Conservation (phyloP, 2,888 invertebrate species). For the Sthenelais limicola region DNA sequence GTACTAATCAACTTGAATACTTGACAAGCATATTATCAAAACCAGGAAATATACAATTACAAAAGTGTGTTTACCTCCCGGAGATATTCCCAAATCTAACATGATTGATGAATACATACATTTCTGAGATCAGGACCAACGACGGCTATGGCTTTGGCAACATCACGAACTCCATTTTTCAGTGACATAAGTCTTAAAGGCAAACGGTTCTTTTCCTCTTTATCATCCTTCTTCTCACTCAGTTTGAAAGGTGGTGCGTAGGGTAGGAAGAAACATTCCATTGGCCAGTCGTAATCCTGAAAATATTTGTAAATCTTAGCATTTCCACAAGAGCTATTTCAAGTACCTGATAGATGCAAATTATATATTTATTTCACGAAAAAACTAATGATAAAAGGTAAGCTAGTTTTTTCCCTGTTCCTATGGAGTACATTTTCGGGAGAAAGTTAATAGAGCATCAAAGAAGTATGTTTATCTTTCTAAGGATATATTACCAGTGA, state of each 20-base stretch:
- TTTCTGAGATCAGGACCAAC: constrained; percentile 71
- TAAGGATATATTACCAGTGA: too few relatives aligned
- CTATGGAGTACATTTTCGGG: too few relatives aligned
- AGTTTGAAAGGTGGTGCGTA: constrained; percentile 66
- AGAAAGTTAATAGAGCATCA: too few relatives aligned
- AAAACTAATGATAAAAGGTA: too few relatives aligned
- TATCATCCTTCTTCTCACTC: constrained; percentile 23
- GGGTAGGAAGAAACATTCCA: constrained; percentile 70
- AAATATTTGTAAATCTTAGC: constrained; percentile 25
- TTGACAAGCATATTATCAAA: not conserved
- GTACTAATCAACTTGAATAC: not conserved
- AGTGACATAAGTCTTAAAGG: constrained; percentile 65
- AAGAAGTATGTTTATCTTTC: too few relatives aligned
- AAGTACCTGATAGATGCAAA: too few relatives aligned
- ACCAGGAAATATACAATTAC: not conserved
- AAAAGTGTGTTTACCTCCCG: not conserved
- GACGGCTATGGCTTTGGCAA: constrained; percentile 59
- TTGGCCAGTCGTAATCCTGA: constrained; percentile 72
- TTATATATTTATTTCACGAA: too few relatives aligned
- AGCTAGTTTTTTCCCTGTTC: too few relatives aligned
- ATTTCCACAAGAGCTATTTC: too few relatives aligned
- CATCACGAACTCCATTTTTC: constrained; percentile 69
- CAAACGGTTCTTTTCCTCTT: constrained; percentile 45
- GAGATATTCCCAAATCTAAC: not conserved
- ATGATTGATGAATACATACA: constrained; percentile 56